Percentiles rank a stretch among this genome's conserved stretches.
phyloP scores from a whole-genome alignment of 2,888 invertebrate species.

The Andrena praecox region DNA sequence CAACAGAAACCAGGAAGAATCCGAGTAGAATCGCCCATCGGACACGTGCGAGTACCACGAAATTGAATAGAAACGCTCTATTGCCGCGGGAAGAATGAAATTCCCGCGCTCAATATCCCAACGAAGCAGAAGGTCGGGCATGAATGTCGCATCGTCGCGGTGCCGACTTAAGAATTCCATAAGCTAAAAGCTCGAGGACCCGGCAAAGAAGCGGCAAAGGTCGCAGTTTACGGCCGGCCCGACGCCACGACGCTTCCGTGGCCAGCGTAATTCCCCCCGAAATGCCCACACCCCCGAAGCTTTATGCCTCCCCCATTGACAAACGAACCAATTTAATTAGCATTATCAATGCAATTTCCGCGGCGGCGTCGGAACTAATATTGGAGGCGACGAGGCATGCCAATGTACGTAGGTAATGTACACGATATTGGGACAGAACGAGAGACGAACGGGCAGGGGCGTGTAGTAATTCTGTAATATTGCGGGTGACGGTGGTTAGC shows the following conservation, averaged over 20 bases:
- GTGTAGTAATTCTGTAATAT: constrained; percentile 79
- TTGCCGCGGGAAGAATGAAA: constrained; percentile 9
- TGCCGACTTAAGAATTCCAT: constrained; percentile 48
- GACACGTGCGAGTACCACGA: not conserved
- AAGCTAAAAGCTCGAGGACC: constrained; percentile 35
- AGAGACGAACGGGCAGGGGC: constrained; percentile 67
- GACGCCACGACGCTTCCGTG: not conserved
- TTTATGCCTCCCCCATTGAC: constrained; percentile 57
- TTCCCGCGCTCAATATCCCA: constrained; percentile 3
- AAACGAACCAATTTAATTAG: constrained; percentile 78
- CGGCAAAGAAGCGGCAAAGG: not conserved
- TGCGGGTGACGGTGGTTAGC: constrained; percentile 76
- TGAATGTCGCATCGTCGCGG: not conserved
- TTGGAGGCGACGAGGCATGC: constrained; percentile 72
- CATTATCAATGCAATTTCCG: constrained; percentile 79
- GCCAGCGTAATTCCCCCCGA: constrained; percentile 11
- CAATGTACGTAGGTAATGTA: constrained; percentile 69
- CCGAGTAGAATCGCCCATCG: not conserved
- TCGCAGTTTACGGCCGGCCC: constrained; percentile 16
- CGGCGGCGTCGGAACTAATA: constrained; percentile 76
- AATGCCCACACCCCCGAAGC: constrained; percentile 33
- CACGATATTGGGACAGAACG: constrained; percentile 70
- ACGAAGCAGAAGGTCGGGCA: not conserved
- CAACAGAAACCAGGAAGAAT: not conserved
- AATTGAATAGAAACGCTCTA: not conserved